Evolutionary conservation across 2,797 vertebrate species (phyloP).

Genomic region (Syndactyla subalaris): DNA sequence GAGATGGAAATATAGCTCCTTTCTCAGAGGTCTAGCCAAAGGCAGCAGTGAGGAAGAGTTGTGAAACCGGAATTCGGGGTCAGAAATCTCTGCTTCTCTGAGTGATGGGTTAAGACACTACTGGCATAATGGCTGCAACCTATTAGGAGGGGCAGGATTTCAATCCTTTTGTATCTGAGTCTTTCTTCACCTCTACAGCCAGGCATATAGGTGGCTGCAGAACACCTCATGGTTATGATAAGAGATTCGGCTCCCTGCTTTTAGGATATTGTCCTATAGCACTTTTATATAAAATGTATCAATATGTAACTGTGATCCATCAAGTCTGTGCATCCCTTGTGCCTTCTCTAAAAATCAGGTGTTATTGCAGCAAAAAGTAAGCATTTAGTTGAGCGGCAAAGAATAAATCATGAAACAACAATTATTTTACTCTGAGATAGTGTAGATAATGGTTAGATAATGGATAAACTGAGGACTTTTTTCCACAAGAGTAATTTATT

Average conservation of each 20-base stretch:
- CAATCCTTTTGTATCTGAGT: neutral
- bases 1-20: neutral
- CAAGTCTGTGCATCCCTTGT: neutral
- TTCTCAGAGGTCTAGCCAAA: neutral
- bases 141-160: neutral
- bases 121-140: accelerated
- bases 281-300: neutral
- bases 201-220: neutral
- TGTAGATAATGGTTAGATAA: neutral
- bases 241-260: neutral
- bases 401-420: neutral
- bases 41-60: neutral
- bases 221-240: neutral
- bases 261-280: neutral
- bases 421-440: neutral
- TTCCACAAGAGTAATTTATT: neutral
- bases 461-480: neutral
- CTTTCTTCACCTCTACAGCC: neutral
- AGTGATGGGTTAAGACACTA: neutral
- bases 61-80: neutral
- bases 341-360: neutral
- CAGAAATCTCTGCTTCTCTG: neutral
- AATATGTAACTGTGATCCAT: neutral
- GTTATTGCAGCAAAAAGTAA: neutral
- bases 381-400: neutral